Conservation (phyloP, 2,797 vertebrate species). For the Lycodopsis pacificus region DNA sequence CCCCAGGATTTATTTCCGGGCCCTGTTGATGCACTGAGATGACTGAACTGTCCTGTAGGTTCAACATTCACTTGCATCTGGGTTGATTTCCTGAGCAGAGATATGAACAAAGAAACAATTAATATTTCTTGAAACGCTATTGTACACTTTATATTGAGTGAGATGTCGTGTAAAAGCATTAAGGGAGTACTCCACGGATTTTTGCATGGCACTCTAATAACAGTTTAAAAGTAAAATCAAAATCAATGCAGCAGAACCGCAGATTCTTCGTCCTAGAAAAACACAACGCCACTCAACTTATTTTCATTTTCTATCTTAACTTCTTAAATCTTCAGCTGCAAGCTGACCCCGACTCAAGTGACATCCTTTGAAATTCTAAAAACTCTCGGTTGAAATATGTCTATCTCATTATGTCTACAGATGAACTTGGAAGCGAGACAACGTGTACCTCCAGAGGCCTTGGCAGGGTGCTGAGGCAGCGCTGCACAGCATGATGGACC, state of each 20-base stretch:
- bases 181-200: background rate
- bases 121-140: background rate
- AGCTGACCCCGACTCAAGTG: background rate
- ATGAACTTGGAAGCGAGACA: background rate
- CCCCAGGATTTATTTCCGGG: background rate
- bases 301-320: background rate
- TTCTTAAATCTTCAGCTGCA: background rate
- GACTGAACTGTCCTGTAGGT: background rate
- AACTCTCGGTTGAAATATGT: background rate
- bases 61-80: constrained; percentile 48
- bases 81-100: constrained; percentile 55
- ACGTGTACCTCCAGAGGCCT: constrained; percentile 31
- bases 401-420: background rate
- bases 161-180: background rate
- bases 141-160: background rate
- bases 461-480: constrained; percentile 37
- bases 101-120: background rate
- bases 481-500: constrained; percentile 82
- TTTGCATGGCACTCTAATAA: background rate
- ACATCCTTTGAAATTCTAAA: background rate
- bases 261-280: background rate
- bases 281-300: background rate
- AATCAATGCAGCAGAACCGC: background rate
- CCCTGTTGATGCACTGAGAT: background rate
- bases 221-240: background rate